These are phyloP conservation scores for Pogonus chalceus DNA, from an alignment of 1,140 invertebrate genomes.

Conservation along the genomic window DNA sequence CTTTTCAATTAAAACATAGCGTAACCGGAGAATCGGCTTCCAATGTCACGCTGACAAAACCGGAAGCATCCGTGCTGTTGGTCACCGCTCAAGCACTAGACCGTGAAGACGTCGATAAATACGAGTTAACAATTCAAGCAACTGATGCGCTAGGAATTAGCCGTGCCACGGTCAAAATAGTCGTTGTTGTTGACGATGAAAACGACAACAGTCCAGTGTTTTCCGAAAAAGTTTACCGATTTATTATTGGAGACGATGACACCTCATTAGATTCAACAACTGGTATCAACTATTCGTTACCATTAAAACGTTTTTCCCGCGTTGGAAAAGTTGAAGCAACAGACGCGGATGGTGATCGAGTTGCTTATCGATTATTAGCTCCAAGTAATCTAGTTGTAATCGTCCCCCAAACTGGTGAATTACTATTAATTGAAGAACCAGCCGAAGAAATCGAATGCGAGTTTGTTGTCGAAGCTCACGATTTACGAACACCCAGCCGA, in stretches of 20 bases:
- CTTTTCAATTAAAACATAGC: constrained; percentile 59
- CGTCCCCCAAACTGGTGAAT: constrained; percentile 83
- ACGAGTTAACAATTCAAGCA: constrained; percentile 64
- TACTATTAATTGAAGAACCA: constrained; percentile 68
- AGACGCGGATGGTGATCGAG: constrained; percentile 78
- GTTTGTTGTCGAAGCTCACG: constrained; percentile 68
- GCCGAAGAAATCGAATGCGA: constrained; percentile 53
- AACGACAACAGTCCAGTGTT: constrained; percentile 88
- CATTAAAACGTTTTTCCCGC: constrained; percentile 63
- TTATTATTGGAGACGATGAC: constrained; percentile 52
- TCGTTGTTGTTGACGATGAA: constrained; percentile 66
- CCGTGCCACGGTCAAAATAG: constrained; percentile 59
- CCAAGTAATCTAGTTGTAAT: constrained; percentile 72
- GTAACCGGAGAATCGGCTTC: constrained; percentile 39
- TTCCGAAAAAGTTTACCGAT: constrained; percentile 63
- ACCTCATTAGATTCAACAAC: constrained; percentile 37
- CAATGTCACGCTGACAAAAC: constrained; percentile 48
- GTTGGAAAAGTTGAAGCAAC: constrained; percentile 71
- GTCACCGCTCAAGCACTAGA: constrained; percentile 64
- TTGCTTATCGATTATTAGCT: constrained; percentile 70
- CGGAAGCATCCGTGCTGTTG: constrained; percentile 51
- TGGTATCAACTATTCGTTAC: constrained; percentile 42
- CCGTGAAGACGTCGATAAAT: constrained; percentile 54
- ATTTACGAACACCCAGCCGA: constrained; percentile 59
- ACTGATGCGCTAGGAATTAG: constrained; percentile 62